Evolutionary conservation across 2,797 vertebrate species (phyloP).

Genomic region (Gallinago stenura): DNA sequence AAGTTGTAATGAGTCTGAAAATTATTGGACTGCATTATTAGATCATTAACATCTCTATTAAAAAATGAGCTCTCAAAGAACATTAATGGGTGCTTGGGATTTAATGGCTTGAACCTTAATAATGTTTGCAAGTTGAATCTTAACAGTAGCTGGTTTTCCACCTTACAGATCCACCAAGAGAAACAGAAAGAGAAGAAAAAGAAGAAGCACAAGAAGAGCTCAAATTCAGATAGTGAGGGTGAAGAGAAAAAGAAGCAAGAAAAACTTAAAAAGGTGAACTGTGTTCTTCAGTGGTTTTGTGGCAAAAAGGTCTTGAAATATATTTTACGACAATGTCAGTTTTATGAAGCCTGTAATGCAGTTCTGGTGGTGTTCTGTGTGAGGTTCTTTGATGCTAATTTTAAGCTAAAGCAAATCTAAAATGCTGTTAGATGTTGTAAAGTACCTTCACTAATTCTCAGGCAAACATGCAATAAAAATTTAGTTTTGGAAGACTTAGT

Average conservation of each 20-base stretch:
- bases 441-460: background rate
- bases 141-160: background rate
- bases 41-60: background rate
- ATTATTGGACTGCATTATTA: background rate
- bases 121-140: background rate
- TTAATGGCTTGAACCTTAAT: background rate
- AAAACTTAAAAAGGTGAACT: constrained; percentile 92
- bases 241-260: constrained; percentile 94
- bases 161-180: constrained; percentile 90
- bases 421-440: background rate
- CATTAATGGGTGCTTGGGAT: background rate
- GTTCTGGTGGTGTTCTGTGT: background rate
- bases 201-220: constrained; percentile 90
- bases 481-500: background rate
- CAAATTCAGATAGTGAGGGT: constrained; percentile 88
- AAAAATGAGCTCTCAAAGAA: background rate
- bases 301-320: background rate
- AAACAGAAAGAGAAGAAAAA: constrained; percentile 94
- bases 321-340: background rate
- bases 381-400: background rate
- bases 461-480: background rate
- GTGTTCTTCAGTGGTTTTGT: background rate
- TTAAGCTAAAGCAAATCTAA: background rate
- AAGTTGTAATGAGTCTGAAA: background rate
- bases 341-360: background rate